Evolutionary conservation across 2,113 vertebrate genomes (phyloP).

Genomic region (Archilochus colubris): DNA sequence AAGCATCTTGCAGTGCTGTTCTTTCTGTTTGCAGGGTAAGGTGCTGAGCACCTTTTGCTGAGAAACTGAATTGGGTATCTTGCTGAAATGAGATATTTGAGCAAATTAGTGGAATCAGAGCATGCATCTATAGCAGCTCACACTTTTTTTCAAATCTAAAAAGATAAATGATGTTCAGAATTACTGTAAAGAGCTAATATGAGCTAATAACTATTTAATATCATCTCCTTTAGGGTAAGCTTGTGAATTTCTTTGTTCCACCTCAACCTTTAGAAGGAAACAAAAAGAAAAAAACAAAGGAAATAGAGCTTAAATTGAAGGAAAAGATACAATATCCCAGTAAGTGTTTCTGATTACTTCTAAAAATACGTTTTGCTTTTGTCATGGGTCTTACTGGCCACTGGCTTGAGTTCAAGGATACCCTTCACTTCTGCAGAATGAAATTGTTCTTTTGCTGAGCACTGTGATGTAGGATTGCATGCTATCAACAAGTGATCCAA

Average conservation of each 20-base stretch:
- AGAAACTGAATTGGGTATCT: background rate
- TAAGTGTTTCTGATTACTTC: conserved; percentile 67
- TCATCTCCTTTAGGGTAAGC: conserved; percentile 80
- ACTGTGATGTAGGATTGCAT: background rate
- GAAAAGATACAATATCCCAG: conserved; percentile 89
- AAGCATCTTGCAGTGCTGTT: background rate
- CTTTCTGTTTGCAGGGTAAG: background rate
- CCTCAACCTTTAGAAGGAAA: conserved; percentile 82
- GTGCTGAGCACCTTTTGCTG: background rate
- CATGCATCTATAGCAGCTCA: background rate
- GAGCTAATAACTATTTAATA: conserved; percentile 8
- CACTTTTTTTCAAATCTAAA: background rate
- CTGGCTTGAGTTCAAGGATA: background rate
- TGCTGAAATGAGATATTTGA: background rate
- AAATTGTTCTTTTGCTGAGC: background rate
- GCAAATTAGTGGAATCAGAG: background rate
- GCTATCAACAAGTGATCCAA: background rate
- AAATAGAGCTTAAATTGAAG: conserved; percentile 82
- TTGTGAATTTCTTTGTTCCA: conserved; percentile 95
- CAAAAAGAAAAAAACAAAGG: conserved; percentile 69
- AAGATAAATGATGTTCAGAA: background rate
- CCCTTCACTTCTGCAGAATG: background rate
- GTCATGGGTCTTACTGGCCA: background rate
- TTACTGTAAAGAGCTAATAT: background rate
- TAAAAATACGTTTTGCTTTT: background rate